A percentile compares a stretch with the other conserved stretches of the same genome.
phyloP scores from a whole-genome alignment of 2,797 vertebrate species.

The Sciaenops ocellatus region DNA sequence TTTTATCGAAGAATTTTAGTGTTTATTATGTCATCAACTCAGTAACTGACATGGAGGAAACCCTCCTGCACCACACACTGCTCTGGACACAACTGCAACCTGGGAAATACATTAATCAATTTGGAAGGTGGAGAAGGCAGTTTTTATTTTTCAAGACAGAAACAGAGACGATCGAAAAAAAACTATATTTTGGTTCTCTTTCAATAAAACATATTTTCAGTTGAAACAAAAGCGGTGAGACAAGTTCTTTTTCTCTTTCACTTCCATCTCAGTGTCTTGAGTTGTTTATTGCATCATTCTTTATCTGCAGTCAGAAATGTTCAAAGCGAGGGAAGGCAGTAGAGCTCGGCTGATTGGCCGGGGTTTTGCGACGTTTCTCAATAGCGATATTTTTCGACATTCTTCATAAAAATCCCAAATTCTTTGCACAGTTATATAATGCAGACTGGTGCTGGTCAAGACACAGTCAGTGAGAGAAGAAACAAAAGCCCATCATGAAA shows the following conservation, averaged over 20 bases:
- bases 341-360: neutral
- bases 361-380: neutral
- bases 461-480: neutral
- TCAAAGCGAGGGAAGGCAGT: neutral
- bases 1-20: neutral
- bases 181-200: neutral
- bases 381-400: no score
- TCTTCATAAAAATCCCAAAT: neutral
- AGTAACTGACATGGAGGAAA: neutral
- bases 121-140: neutral
- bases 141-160: neutral
- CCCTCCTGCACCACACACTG: neutral
- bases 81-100: neutral
- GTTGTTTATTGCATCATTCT: neutral
- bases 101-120: neutral
- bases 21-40: neutral
- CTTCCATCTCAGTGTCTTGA: neutral
- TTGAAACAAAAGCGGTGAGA: neutral
- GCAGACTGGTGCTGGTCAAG: neutral
- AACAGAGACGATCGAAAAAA: neutral
- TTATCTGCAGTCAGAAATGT: neutral
- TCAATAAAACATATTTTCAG: neutral
- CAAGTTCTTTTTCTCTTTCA: neutral
- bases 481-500: neutral
- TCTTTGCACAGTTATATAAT: neutral